These are phyloP conservation scores for Drosophila monieri DNA, from an alignment of 2,888 invertebrate genomes.

Conservation along the genomic window DNA sequence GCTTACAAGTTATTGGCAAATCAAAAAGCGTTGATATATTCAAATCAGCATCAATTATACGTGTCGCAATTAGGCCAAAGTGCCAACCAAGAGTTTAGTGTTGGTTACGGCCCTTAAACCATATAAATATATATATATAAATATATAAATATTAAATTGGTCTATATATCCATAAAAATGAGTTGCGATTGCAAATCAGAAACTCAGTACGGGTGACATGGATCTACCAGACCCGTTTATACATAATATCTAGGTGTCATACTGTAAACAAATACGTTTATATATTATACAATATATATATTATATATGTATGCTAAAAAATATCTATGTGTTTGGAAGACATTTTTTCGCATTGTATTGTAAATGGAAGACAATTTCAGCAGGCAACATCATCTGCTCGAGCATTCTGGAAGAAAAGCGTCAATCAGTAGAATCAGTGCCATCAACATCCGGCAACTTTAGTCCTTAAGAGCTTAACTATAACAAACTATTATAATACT, in stretches of 20 bases:
- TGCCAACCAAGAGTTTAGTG: conserved; percentile 80
- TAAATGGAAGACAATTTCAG: conserved; percentile 65
- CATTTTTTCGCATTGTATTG: conserved; percentile 71
- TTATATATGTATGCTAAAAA: conserved; percentile 42
- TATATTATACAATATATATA: conserved; percentile 14
- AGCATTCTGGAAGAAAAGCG: conserved; percentile 81
- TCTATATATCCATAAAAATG: conserved; percentile 61
- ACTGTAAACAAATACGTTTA: conserved; percentile 42
- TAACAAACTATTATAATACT: conserved; percentile 4
- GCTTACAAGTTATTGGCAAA: conserved; percentile 38
- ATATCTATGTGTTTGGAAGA: conserved; percentile 76
- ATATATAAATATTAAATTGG: conserved; percentile 62
- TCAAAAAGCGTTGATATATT: conserved; percentile 35
- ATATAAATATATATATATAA: conserved; percentile 27
- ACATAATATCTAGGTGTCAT: conserved; percentile 56
- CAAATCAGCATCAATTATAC: conserved; percentile 65
- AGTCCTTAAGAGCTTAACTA: conserved; percentile 56
- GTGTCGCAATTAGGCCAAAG: conserved; percentile 43
- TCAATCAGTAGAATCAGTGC: conserved; percentile 53
- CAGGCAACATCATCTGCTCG: conserved; percentile 63
- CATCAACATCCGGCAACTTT: conserved; percentile 49
- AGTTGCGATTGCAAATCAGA: conserved; percentile 76
- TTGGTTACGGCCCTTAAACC: conserved; percentile 66
- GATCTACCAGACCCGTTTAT: conserved; percentile 76
- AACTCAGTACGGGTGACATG: conserved; percentile 69